Percentiles rank a stretch among this genome's conserved stretches.
These are phyloP conservation scores for Aplodontia rufa DNA, from an alignment of 2,113 vertebrate species.

Conservation along the genomic window DNA sequence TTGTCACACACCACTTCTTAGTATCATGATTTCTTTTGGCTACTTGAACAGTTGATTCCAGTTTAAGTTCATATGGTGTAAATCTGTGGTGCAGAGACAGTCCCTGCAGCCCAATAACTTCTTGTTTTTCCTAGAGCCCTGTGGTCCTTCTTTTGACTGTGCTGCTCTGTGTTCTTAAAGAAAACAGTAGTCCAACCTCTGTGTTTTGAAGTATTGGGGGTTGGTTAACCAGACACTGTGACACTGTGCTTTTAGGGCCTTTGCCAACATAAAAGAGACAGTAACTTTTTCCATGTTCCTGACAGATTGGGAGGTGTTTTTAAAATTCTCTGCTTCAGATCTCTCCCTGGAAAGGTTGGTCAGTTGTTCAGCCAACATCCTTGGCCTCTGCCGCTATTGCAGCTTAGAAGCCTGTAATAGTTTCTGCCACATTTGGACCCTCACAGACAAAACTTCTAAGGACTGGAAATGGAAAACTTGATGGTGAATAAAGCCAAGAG, in stretches of 20 bases:
- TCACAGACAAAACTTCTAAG: constrained; percentile 74
- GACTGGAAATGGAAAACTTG: constrained; percentile 55
- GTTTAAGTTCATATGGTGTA: constrained; percentile 46
- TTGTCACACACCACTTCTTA: neutral
- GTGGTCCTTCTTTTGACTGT: constrained; percentile 57
- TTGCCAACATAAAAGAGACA: constrained; percentile 50
- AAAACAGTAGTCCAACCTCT: constrained; percentile 47
- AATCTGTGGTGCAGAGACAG: constrained; percentile 61
- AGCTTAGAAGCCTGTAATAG: constrained; percentile 58
- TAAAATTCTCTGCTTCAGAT: constrained; percentile 63
- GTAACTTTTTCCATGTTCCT: constrained; percentile 74
- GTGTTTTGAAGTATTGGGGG: constrained; percentile 58
- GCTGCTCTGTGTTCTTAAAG: constrained; percentile 64
- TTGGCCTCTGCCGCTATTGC: constrained; percentile 49
- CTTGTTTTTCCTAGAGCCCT: constrained; percentile 67
- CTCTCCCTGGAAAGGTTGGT: constrained; percentile 71
- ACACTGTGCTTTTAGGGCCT: constrained; percentile 34
- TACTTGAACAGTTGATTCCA: constrained; percentile 42
- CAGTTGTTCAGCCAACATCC: constrained; percentile 70
- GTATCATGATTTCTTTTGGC: constrained; percentile 56
- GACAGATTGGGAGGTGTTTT: constrained; percentile 71
- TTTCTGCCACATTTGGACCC: constrained; percentile 68
- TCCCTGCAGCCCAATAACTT: constrained; percentile 65
- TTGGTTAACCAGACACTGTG: constrained; percentile 62
- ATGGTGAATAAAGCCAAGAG: constrained; percentile 22